A percentile compares a stretch with the other conserved stretches of the same genome.
Conservation (phyloP, 2,113 vertebrate genomes). For the Tychaedon coryphoeus region DNA sequence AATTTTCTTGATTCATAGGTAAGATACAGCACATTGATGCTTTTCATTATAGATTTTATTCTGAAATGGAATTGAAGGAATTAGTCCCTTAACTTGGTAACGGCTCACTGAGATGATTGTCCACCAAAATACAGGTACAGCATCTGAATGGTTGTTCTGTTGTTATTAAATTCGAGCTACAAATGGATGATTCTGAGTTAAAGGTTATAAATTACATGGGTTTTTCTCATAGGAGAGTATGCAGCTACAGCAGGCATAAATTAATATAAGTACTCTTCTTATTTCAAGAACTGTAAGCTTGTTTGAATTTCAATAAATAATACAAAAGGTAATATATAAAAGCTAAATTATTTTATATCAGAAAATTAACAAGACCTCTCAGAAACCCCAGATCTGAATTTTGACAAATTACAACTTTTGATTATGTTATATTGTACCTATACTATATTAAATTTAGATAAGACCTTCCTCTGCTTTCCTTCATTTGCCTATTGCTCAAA, state of each 20-base stretch:
- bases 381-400: background rate
- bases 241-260: background rate
- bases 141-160: fast-evolving
- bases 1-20: background rate
- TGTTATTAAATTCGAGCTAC: background rate
- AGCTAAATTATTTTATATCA: background rate
- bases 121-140: background rate
- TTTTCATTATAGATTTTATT: background rate
- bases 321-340: background rate
- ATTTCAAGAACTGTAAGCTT: background rate
- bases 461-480: background rate
- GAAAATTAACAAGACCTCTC: background rate
- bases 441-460: background rate
- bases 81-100: background rate
- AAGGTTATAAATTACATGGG: background rate
- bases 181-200: background rate
- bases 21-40: background rate
- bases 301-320: background rate
- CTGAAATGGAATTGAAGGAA: background rate
- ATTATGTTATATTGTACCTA: background rate
- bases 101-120: background rate
- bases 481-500: background rate
- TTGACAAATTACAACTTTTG: background rate
- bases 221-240: background rate
- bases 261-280: background rate